A percentile compares a stretch with the other conserved stretches of the same genome.
phyloP scores from a whole-genome alignment of 1,140 invertebrate genomes.

The Cherax destructor region DNA sequence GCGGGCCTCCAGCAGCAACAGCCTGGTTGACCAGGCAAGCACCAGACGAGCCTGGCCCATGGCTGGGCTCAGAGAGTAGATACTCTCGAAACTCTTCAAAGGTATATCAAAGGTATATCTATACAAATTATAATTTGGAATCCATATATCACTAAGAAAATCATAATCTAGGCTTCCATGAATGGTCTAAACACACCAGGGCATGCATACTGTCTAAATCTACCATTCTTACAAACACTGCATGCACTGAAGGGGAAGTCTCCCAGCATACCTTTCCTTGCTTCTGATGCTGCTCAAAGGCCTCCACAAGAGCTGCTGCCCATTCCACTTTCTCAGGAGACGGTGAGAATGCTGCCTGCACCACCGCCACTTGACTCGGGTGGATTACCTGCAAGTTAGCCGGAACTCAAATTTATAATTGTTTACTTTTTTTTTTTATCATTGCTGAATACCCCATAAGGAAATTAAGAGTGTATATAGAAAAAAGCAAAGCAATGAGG shows the following conservation, averaged over 20 bases:
- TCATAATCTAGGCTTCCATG: too few species aligned
- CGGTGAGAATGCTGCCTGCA: constrained; percentile 81
- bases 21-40: too few species aligned
- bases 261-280: constrained; percentile 78
- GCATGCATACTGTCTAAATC: too few species aligned
- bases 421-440: not conserved
- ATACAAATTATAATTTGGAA: too few species aligned
- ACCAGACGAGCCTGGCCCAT: too few species aligned
- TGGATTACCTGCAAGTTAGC: constrained; percentile 80
- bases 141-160: too few species aligned
- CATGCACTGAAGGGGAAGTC: not conserved
- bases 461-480: not conserved
- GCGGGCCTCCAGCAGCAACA: too few species aligned
- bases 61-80: too few species aligned
- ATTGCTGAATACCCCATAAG: not conserved
- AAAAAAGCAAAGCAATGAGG: too few species aligned
- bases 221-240: not conserved
- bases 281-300: constrained; percentile 80
- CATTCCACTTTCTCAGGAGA: constrained; percentile 79
- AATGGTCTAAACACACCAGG: too few species aligned
- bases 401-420: not conserved
- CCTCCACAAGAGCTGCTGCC: constrained; percentile 80
- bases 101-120: too few species aligned
- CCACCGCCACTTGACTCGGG: constrained; percentile 81
- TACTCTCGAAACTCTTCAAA: too few species aligned